Percentiles rank a stretch among this genome's conserved stretches.
Conservation (phyloP, 2,113 vertebrate genomes). For the Porphyrio hochstetteri region DNA sequence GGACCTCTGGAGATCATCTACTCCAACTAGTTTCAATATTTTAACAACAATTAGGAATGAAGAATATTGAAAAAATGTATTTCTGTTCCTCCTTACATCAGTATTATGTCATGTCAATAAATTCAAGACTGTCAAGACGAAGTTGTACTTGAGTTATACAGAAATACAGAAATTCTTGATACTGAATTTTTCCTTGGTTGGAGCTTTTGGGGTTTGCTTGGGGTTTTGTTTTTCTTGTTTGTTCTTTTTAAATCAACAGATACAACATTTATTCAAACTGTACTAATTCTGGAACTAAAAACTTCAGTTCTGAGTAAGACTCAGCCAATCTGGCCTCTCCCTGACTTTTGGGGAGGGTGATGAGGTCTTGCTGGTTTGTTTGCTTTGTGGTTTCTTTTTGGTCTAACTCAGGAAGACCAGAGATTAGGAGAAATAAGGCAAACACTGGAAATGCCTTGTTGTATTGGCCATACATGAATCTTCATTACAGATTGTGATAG, state of each 20-base stretch:
- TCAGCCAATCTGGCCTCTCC: neutral
- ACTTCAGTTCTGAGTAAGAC: neutral
- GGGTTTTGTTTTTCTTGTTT: neutral
- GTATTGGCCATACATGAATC: neutral
- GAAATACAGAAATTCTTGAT: neutral
- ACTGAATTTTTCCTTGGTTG: neutral
- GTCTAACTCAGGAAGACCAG: neutral
- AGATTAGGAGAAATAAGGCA: neutral
- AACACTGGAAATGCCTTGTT: neutral
- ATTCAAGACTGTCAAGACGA: neutral
- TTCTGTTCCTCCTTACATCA: neutral
- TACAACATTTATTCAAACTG: neutral
- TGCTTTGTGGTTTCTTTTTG: neutral
- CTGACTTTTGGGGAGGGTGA: neutral
- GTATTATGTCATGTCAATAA: fast-evolving
- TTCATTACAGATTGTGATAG: neutral
- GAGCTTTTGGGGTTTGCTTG: neutral
- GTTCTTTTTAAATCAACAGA: neutral
- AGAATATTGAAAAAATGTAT: neutral
- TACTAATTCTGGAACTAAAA: neutral
- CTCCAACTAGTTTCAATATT: neutral
- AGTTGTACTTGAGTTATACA: neutral
- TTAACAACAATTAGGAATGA: neutral
- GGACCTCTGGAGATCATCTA: no score
- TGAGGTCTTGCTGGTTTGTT: neutral